Evolutionary conservation across 1,140 invertebrate species (phyloP), one percentile per base, ranked within the genome.

Genomic region (Anastrepha ludens): DNA sequence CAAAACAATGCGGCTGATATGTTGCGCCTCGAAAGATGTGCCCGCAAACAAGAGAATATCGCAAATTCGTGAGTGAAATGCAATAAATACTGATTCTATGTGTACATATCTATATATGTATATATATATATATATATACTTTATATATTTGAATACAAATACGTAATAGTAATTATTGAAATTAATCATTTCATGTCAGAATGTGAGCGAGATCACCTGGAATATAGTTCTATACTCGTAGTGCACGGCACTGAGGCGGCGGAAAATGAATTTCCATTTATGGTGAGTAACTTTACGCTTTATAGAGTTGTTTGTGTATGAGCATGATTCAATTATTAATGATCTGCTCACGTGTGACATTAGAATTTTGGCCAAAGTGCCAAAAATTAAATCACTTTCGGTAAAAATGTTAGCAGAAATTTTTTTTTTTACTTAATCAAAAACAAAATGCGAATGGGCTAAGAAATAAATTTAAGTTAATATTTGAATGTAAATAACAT

Each of bases 191-290:
- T n/a, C 2, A 74, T 47, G 1, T 3, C 15, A 74, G 67, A 74
- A 74, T 74, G 67, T 74, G 39, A 44, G 1, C 41, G 41, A 17
- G 41, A 74, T n/a, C 67, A 74, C 11, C 67, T 39, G 4, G 39
- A 74, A 7, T 44, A 17, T 2, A 11, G 39, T 7, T 44, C 15
- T 17, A 74, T 74, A 74, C 44, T 74, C 3, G 44, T 74, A 17
- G 39, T 39, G 2, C 39, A 74, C 44, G 67, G 67, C 13, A 74
- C 6, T 4, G 39, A 1, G 13, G 67, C 67, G 41, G 3, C 1
- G 2, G 13, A 15, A 7, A 74, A 74, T 47, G 67, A 74, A 74
- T 74, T 74, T 74, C 67, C 67, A 11, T 74, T 74, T 17, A 74
- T 74, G 67, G 67, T 74, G 13, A 17, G 67, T 74, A 29, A 29